Conservation (phyloP, 2,888 invertebrate genomes). For the Corythucha ciliata region DNA sequence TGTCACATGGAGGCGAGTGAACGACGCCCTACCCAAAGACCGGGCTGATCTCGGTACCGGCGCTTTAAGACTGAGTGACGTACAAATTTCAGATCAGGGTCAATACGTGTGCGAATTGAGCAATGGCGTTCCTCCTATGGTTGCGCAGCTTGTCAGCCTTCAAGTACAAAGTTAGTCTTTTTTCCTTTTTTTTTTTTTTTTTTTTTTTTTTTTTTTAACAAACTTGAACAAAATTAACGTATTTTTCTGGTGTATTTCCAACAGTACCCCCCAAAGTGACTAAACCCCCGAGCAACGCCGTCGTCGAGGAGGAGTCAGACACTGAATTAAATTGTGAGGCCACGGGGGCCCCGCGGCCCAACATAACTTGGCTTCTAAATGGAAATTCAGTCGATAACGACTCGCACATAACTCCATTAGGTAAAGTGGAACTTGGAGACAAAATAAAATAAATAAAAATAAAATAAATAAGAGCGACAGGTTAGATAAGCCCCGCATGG, state of each 20-base stretch:
- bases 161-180: constrained; percentile 41
- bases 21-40: constrained; percentile 46
- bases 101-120: constrained; percentile 67
- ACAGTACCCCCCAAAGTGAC: constrained; percentile 42
- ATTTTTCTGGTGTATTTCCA: constrained; percentile 14
- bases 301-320: constrained; percentile 47
- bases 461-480: background rate
- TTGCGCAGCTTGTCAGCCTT: constrained; percentile 45
- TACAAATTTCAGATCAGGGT: constrained; percentile 58
- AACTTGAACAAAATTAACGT: background rate
- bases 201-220: background rate
- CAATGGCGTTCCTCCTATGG: constrained; percentile 49
- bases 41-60: constrained; percentile 44
- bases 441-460: background rate
- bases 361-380: constrained; percentile 76
- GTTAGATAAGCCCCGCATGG: too few species aligned
- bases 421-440: constrained; percentile 37
- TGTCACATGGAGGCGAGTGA: constrained; percentile 56
- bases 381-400: constrained; percentile 59
- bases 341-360: constrained; percentile 64
- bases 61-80: constrained; percentile 51
- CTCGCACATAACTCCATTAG: constrained; percentile 45
- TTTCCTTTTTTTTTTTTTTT: background rate
- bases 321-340: constrained; percentile 49
- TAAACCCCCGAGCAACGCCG: constrained; percentile 40